Base-by-base conservation (phyloP, 2,888 invertebrate genomes). In the Sicus ferrugineus region DNA sequence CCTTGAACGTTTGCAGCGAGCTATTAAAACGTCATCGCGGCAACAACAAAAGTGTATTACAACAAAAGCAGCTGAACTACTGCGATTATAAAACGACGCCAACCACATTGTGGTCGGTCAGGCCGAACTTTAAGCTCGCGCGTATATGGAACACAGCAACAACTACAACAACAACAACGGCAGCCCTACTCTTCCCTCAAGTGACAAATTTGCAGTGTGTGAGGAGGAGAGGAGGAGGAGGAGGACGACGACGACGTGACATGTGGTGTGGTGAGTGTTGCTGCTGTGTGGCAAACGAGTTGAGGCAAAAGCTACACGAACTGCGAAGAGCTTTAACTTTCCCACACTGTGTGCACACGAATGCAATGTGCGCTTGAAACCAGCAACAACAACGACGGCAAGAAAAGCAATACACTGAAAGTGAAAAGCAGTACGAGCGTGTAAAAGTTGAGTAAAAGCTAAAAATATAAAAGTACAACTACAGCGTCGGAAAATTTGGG, bases 1-100 rank as follows among this genome's bases (percentile, higher is more conserved):
- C 81, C 81, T 82, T 82, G 81, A 83, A 82, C 77, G 81, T 78
- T n/a, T 77, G 67, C 58, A 28, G 50, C 67, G 42, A 46, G 19
- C 11, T 26, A 48, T 66, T 58, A 66, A 28, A 66, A 66, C 58
- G 58, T 58, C 66, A 58, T 67, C 28, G 21, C 1, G 16, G 26
- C 34, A 34, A 34, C 34, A 52, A 52, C 23, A 65, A 21, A n/a
- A 52, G 16, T 21, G 21, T 21, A 6, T 6, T 11, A 21, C 2
- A 14, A 38, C 19, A 30, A 26, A 11, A 58, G 58, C 58, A 31
- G 31, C n/a, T 21, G n/a, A 1, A 34, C 14, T 34, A 1, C 1
- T 14, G 14, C 7, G 34, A 34, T 1, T n/a, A 42, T 4, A 42
- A 34, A 38, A 5, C n/a, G 38, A 38, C 38, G 21, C 4, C 14